Base-by-base conservation (phyloP, 2,888 invertebrate species). In the Thera britannica region DNA sequence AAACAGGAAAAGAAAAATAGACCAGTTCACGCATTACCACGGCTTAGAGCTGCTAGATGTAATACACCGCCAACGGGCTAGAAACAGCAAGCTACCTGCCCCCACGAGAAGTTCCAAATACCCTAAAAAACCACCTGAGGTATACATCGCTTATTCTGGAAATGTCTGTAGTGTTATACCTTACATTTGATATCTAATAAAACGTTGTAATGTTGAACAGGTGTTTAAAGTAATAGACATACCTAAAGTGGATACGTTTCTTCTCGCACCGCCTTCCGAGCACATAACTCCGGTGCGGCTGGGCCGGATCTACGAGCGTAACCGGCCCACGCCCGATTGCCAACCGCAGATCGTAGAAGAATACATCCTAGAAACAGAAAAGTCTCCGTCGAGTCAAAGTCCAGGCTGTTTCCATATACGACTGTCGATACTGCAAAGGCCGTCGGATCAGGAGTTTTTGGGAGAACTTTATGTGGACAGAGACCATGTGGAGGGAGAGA, bases 391-490 rank as follows among this genome's bases (percentile, higher is more conserved):
- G 7, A 95, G 95, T 78, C 94, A 94, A 68, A 85, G 94, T 5
- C 85, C 94, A 0, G 95, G 96, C 70, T 96, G 97, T 77, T 97
- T 98, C 90, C 96, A 97, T 87, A 98, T 98, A 82, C 97, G 97
- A 85, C 94, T 98, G 76, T 97, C 97, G 67, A 97, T 98, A 86
- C 94, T 97, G 73, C 98, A 98, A 90, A 94, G 98, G 88, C 97
- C 97, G 79, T 96, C 97, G 65, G 98, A 98, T 90, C 97, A 97
- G 72, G 97, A 97, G 90, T 98, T 97, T 90, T 94, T 98, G 72
- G 98, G 98, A 38, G 97, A 98, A 88, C 94, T 98, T 62, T 98
- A 98, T 88, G 96, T 98, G 65, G 98, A 98, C 88, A 95, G 97
- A 77, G 98, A 98, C 85, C 96, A 96, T 84, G 95, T 95, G 58